These are phyloP conservation scores for Desmophyllum pertusum DNA, from an alignment of 92 coral and sea anemone genomes.

Conservation along the genomic window DNA sequence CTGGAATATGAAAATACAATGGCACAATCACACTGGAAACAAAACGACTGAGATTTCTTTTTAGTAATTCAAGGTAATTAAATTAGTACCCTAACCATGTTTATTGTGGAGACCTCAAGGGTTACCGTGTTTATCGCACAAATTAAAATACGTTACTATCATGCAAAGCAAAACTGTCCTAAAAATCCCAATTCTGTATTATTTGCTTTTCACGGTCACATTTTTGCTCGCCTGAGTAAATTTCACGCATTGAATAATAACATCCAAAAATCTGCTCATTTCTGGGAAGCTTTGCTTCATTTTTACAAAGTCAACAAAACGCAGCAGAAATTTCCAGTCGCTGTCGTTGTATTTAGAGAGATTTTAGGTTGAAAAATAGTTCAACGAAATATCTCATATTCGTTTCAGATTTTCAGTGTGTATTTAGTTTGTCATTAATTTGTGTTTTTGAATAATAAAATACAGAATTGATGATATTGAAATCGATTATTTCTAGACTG, in stretches of 20 bases:
- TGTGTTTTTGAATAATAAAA: background rate
- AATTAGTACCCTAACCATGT: background rate
- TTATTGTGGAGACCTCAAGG: background rate
- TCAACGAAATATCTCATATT: background rate
- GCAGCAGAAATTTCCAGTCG: background rate
- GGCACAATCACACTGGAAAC: background rate
- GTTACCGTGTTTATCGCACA: background rate
- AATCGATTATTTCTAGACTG: too few species aligned
- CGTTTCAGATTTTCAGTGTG: background rate
- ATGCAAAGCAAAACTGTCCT: background rate
- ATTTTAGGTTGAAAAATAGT: background rate
- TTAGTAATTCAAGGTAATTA: background rate
- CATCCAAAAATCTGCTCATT: background rate
- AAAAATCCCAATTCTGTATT: background rate
- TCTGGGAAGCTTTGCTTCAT: background rate
- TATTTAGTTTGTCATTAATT: background rate
- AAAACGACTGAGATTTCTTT: background rate
- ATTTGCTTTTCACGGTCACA: background rate
- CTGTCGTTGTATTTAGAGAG: background rate
- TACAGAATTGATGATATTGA: background rate
- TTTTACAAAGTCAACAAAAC: background rate
- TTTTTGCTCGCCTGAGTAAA: conserved; percentile 17
- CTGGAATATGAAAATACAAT: background rate
- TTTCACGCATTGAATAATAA: background rate
- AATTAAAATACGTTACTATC: background rate